phyloP scores from a whole-genome alignment of 92 coral and sea anemone genomes.

The Meandrina meandrites region DNA sequence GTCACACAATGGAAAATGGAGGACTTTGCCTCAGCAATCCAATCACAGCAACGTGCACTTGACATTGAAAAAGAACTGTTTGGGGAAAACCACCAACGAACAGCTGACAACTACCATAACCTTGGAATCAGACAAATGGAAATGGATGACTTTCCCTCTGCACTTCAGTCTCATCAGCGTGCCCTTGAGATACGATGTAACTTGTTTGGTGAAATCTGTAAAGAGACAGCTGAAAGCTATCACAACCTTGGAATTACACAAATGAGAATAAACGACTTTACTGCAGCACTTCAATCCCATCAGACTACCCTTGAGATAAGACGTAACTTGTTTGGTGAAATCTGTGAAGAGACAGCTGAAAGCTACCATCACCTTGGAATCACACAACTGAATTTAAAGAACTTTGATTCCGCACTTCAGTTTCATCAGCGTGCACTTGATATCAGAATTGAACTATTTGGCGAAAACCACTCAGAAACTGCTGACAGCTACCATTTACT shows the following conservation, averaged over 20 bases:
- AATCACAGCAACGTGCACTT: neutral
- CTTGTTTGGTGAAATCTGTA: neutral
- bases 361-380: neutral
- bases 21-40: no score
- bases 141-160: neutral
- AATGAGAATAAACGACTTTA: neutral
- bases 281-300: constrained; percentile 1
- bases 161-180: constrained; percentile 21
- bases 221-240: neutral
- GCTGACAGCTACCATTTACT: neutral
- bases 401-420: neutral
- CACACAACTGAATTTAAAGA: neutral
- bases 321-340: neutral
- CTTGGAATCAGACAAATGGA: neutral
- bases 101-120: constrained; percentile 3
- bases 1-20: no score
- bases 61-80: neutral
- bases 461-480: neutral
- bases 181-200: constrained; percentile 25
- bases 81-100: constrained; percentile 16
- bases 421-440: constrained; percentile 13
- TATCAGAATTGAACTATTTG: neutral
- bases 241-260: neutral
- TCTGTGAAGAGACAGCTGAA: neutral
- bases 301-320: neutral